Conservation (phyloP, 2,888 invertebrate genomes). For the Caradrina kadenii region DNA sequence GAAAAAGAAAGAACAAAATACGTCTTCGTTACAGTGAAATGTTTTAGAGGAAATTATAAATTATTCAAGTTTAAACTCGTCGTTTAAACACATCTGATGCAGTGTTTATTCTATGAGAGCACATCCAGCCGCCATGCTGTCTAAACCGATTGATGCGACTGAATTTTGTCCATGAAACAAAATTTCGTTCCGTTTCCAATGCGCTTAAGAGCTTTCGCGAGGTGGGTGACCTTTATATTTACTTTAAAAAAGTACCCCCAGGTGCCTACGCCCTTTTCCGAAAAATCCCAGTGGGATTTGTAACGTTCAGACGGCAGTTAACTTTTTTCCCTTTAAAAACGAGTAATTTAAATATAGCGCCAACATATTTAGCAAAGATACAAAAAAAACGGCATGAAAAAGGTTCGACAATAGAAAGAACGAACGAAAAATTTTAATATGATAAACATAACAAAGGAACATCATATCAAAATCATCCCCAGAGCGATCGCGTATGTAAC, state of each 20-base stretch:
- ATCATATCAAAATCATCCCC: conserved; percentile 1
- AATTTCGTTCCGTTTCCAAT: conserved; percentile 73
- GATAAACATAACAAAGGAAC: conserved; percentile 14
- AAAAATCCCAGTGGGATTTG: conserved; percentile 44
- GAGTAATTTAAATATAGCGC: conserved; percentile 12
- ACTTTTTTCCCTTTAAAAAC: conserved; percentile 18
- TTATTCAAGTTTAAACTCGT: conserved; percentile 22
- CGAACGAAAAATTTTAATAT: neutral
- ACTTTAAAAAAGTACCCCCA: conserved; percentile 47
- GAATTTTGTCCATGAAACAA: conserved; percentile 74
- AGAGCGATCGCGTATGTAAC: neutral
- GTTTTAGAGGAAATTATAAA: neutral
- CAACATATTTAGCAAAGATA: neutral
- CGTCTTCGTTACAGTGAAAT: neutral
- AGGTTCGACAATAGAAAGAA: neutral
- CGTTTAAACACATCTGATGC: conserved; percentile 26
- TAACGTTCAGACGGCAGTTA: conserved; percentile 29
- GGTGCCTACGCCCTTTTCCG: conserved; percentile 41
- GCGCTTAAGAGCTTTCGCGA: conserved; percentile 69
- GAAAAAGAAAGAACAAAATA: neutral
- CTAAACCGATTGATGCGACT: conserved; percentile 83
- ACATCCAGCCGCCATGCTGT: conserved; percentile 75
- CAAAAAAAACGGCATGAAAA: neutral
- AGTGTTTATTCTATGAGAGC: conserved; percentile 67
- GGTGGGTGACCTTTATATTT: conserved; percentile 66